Percentiles rank a stretch among this genome's conserved stretches.
Evolutionary conservation across 2,888 invertebrate species (phyloP).

Genomic region (Catocala sponsa): DNA sequence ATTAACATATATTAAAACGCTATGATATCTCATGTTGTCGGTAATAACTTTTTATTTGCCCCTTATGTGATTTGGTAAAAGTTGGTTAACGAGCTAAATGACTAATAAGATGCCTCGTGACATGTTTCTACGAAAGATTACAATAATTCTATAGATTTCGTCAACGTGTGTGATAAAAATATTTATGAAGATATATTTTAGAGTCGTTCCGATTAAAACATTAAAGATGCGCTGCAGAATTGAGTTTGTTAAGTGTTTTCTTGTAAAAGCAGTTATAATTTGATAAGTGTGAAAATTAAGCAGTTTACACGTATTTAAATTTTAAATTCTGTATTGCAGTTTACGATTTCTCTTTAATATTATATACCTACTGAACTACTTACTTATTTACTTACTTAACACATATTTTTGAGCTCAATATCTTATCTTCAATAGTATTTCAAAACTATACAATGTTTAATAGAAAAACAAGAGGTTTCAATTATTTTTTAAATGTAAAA

Average conservation of each 20-base stretch:
- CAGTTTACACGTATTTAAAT: background rate
- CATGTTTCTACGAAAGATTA: slow-evolving; percentile 7
- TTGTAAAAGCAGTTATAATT: slow-evolving; percentile 3
- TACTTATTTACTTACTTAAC: too few relatives aligned
- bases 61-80: slow-evolving; percentile 23
- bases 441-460: too few relatives aligned
- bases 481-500: too few relatives aligned
- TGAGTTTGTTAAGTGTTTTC: slow-evolving; percentile 1
- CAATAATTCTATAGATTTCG: slow-evolving; percentile 9
- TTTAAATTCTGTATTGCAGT: background rate
- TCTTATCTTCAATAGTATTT: too few relatives aligned
- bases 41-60: slow-evolving; percentile 43
- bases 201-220: background rate
- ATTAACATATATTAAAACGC: slow-evolving; percentile 64
- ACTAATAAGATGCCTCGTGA: slow-evolving; percentile 15
- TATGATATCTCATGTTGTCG: slow-evolving; percentile 34
- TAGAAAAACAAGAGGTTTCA: too few relatives aligned
- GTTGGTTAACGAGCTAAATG: slow-evolving; percentile 26
- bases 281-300: slow-evolving; percentile 11
- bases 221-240: slow-evolving; percentile 9
- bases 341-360: background rate
- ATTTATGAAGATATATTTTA: slow-evolving; percentile 8
- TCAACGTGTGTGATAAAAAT: slow-evolving; percentile 6
- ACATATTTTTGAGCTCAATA: too few relatives aligned
- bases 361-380: background rate